Conservation (phyloP, 37 sponge, comb jelly and placozoan species). For the Oscarella lobularis region DNA sequence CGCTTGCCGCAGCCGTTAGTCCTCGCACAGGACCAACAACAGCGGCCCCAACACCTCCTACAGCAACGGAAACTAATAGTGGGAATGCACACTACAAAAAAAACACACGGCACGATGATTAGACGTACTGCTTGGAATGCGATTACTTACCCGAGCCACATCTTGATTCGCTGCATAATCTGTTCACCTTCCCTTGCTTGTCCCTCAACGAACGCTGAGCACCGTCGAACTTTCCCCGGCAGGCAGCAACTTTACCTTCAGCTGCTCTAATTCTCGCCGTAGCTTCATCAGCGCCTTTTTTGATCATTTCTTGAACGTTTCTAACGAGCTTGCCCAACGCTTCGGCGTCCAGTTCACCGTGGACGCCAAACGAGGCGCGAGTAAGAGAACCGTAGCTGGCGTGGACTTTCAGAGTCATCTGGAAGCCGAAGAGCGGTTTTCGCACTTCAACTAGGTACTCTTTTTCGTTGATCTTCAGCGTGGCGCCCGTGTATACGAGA, state of each 20-base stretch:
- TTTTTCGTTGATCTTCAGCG: too few species aligned
- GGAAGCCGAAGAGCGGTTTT: too few species aligned
- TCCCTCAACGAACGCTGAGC: background rate
- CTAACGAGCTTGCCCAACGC: too few species aligned
- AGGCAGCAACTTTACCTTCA: too few species aligned
- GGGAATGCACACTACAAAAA: background rate
- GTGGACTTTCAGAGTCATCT: too few species aligned
- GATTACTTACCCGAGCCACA: background rate
- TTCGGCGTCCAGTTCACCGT: too few species aligned
- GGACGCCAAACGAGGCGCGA: too few species aligned
- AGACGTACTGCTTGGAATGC: background rate
- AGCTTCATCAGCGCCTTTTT: too few species aligned
- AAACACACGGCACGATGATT: background rate
- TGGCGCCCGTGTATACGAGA: too few species aligned
- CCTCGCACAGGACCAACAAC: background rate
- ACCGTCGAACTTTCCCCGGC: background rate
- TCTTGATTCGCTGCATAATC: background rate
- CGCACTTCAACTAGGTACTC: too few species aligned
- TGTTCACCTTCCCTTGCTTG: background rate
- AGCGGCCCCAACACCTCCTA: background rate
- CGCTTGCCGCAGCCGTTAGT: background rate
- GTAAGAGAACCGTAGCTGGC: too few species aligned
- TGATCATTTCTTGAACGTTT: too few species aligned
- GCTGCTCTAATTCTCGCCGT: background rate
- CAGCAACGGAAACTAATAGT: background rate